Conservation (phyloP, 53 echinoderm and acorn worm species). For the Temnopleurus reevesii region DNA sequence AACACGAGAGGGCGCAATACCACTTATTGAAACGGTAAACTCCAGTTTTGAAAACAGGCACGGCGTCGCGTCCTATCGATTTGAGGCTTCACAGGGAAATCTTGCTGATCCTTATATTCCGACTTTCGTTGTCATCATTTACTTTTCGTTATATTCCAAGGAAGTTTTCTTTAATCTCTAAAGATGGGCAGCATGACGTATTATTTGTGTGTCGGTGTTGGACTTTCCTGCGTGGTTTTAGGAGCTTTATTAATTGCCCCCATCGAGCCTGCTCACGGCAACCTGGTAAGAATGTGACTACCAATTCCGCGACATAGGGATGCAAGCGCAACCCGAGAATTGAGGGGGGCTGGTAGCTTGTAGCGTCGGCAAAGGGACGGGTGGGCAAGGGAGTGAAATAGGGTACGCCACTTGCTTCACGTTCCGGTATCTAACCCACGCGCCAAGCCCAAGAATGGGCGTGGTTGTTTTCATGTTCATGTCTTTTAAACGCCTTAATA, state of each 20-base stretch:
- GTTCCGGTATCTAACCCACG: no score
- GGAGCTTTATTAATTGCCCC: slow-evolving; percentile 70
- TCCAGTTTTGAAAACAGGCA: not conserved
- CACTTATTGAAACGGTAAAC: not conserved
- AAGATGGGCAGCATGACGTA: slow-evolving; percentile 37
- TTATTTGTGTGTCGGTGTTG: slow-evolving; percentile 65
- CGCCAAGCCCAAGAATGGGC: no score
- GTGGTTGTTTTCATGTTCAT: no score
- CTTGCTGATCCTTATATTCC: not conserved
- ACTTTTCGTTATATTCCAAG: not conserved
- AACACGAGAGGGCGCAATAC: slow-evolving; percentile 17
- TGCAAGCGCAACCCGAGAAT: no score
- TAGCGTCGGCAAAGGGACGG: no score
- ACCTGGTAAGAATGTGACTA: not conserved
- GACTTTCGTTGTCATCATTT: not conserved
- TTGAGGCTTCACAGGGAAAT: not conserved
- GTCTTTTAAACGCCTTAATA: no score
- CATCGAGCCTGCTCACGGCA: slow-evolving; percentile 62
- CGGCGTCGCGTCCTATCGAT: not conserved
- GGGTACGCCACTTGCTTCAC: no score
- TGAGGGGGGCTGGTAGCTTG: no score
- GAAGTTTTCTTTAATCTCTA: not conserved
- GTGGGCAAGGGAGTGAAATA: no score
- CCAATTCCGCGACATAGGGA: no score
- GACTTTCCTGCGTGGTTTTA: slow-evolving; percentile 44